phyloP scores from a whole-genome alignment of 2,888 invertebrate species.

The Mongoloraphidia duomilia region DNA sequence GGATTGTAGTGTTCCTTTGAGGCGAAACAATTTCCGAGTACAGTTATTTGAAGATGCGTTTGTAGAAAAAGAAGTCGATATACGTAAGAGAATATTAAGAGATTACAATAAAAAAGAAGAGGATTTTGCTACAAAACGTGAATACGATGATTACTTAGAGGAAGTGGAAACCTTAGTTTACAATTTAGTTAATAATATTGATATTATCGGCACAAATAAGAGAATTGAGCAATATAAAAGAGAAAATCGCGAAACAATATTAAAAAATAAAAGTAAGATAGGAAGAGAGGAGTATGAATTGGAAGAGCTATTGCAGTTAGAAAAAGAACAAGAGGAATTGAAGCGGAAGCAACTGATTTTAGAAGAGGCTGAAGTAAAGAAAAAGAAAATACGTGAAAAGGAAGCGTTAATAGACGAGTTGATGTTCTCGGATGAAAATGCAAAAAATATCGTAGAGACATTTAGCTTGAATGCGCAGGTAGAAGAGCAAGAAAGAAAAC shows the following conservation, averaged over 20 bases:
- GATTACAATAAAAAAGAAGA: conserved; percentile 93
- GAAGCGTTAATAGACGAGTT: conserved; percentile 90
- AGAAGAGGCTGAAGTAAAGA: conserved; percentile 55
- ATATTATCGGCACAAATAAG: conserved; percentile 76
- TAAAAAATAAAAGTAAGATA: conserved; percentile 63
- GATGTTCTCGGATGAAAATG: conserved; percentile 84
- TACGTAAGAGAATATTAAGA: conserved; percentile 71
- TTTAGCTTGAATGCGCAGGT: conserved; percentile 59
- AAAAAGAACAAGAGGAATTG: conserved; percentile 61
- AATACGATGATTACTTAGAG: conserved; percentile 94
- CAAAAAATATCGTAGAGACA: conserved; percentile 70
- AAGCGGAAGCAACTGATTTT: conserved; percentile 55
- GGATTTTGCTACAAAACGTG: conserved; percentile 69
- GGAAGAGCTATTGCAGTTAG: conserved; percentile 70
- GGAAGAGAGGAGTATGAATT: conserved; percentile 74
- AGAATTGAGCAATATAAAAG: conserved; percentile 82
- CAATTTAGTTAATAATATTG: conserved; percentile 80
- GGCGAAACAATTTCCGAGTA: conserved; percentile 80
- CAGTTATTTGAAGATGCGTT: conserved; percentile 92
- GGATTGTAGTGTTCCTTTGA: conserved; percentile 77
- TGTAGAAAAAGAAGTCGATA: conserved; percentile 96
- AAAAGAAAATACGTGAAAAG: conserved; percentile 71
- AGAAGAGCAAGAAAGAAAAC: conserved; percentile 37
- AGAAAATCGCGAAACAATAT: conserved; percentile 73
- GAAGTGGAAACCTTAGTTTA: conserved; percentile 84